Evolutionary conservation across 2,113 vertebrate species (phyloP), one percentile per base, ranked within the genome.

Genomic region (Ursus arctos): DNA sequence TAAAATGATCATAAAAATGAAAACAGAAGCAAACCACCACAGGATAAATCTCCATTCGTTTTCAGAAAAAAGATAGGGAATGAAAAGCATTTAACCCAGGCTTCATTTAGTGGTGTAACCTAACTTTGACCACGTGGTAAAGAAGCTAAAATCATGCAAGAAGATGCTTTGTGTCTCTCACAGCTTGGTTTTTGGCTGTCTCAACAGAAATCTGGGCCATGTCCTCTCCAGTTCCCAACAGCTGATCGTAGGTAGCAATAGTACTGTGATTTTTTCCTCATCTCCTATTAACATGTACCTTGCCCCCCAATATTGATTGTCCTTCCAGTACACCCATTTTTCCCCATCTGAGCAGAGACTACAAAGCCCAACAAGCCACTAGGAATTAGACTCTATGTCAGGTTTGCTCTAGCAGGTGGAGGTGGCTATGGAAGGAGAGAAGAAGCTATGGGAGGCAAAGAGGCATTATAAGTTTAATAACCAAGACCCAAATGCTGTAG

Each of bases 141-240:
- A 74, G 21, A 33, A 51, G 24, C 22, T 51, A 65, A 88, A 82
- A 31, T 77, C 10, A 33, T 31, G 7, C 0, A 36, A 40, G 5
- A 65, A 26, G 6, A 21, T 43, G 0, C 2, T 57, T 14, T 28
- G 9, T 14, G 36, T 81, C 28, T 69, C 71, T 89, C 18, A 8
- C 33, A 72, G 8, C 33, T 71, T 59, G 53, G 65, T 36, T 96
- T 96, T 85, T 49, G 40, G 2, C 51, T 57, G 31, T 95, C 91
- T 21, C 49, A 28, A 18, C 31, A 55, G 36, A 24, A 89, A 47
- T 21, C 8, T 18, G 33, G 72, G 11, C 7, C 11, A 28, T 59
- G 13, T 59, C n/a, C 6, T 79, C 22, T 57, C 1, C 0, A 13
- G 59, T 26, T 43, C 33, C 7, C 15, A 26, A 28, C 5, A 12